Evolutionary conservation across 2,113 vertebrate species (phyloP).

Genomic region (Mirza zaza): DNA sequence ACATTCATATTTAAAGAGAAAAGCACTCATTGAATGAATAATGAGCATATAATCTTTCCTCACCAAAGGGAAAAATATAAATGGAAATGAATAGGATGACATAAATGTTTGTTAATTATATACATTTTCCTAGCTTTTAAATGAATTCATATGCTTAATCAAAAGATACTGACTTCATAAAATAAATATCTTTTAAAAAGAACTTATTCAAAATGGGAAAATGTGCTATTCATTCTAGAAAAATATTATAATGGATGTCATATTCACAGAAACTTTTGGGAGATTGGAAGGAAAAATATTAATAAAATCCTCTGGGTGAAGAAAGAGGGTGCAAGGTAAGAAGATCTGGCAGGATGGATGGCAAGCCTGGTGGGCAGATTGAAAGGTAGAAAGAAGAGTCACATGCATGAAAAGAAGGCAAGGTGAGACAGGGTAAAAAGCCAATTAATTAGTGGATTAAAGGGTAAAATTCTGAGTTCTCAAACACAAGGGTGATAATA

Average conservation of each 20-base stretch:
- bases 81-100: slow-evolving; percentile 56
- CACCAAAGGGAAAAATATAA: slow-evolving; percentile 60
- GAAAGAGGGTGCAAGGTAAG: slow-evolving; percentile 64
- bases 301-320: slow-evolving; percentile 74
- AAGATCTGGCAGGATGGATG: slow-evolving; percentile 37
- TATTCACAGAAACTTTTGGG: slow-evolving; percentile 62
- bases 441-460: slow-evolving; percentile 88
- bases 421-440: slow-evolving; percentile 81
- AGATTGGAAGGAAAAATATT: slow-evolving; percentile 65
- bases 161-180: slow-evolving; percentile 36
- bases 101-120: slow-evolving; percentile 63
- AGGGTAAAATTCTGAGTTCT: slow-evolving; percentile 83
- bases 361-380: slow-evolving; percentile 37
- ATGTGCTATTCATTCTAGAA: slow-evolving; percentile 46
- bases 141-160: slow-evolving; percentile 4
- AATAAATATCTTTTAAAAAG: slow-evolving; percentile 44
- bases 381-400: slow-evolving; percentile 69
- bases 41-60: slow-evolving; percentile 40
- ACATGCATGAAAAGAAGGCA: slow-evolving; percentile 72
- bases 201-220: slow-evolving; percentile 55
- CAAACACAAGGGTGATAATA: slow-evolving; percentile 86
- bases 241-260: slow-evolving; percentile 66
- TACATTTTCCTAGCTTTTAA: slow-evolving; percentile 53
- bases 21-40: slow-evolving; percentile 56
- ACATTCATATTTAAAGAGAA: slow-evolving; percentile 66